Evolutionary conservation across 2,888 invertebrate species (phyloP).

Genomic region (Coelinius sp.): DNA sequence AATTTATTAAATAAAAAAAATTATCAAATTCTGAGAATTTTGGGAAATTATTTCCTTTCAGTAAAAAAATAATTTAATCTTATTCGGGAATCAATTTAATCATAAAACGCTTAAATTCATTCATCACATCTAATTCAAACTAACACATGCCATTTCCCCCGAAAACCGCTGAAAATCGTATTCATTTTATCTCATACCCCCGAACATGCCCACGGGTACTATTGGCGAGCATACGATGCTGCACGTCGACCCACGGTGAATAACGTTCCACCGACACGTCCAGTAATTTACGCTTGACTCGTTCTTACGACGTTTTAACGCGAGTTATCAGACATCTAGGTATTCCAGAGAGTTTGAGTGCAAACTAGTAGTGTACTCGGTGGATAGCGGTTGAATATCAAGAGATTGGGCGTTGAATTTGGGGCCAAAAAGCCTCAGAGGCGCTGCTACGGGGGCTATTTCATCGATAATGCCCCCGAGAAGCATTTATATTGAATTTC

Average conservation of each 20-base stretch:
- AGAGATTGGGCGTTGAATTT: background rate
- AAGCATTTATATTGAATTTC: constrained; percentile 2
- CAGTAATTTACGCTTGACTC: constrained; percentile 26
- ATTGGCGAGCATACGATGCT: background rate
- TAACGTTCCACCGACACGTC: constrained; percentile 25
- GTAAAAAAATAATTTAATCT: too few species aligned
- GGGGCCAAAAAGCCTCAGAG: background rate
- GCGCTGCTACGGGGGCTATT: background rate
- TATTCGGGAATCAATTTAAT: too few species aligned
- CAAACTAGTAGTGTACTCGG: background rate
- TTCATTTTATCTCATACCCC: background rate
- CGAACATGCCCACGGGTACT: background rate
- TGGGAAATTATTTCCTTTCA: too few species aligned
- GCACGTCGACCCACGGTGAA: constrained; percentile 16
- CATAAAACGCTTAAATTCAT: too few species aligned
- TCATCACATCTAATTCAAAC: too few species aligned
- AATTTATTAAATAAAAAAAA: too few species aligned
- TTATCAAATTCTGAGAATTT: too few species aligned
- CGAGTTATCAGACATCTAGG: constrained; percentile 16
- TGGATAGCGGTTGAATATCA: background rate
- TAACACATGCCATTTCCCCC: too few species aligned
- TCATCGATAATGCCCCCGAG: background rate
- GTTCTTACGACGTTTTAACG: constrained; percentile 23
- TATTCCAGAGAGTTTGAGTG: background rate
- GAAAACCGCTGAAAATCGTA: background rate